phyloP scores from a whole-genome alignment of 2,797 vertebrate genomes.

The Xenopus petersii region DNA sequence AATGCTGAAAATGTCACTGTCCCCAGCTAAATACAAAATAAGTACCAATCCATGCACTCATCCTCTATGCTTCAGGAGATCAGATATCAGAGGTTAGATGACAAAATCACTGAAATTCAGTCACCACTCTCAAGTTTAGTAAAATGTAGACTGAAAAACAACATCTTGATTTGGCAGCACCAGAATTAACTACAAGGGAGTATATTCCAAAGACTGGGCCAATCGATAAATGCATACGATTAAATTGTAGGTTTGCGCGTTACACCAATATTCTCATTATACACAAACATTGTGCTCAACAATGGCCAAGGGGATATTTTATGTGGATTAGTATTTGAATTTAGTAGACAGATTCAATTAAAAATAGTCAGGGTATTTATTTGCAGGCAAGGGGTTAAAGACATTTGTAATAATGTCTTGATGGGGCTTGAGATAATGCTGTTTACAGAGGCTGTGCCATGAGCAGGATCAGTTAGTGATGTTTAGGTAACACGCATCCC shows the following conservation, averaged over 20 bases:
- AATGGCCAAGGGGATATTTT: no score
- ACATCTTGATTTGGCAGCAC: no score
- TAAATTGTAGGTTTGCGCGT: no score
- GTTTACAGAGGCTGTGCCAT: conserved; percentile 22
- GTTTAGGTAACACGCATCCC: conserved; percentile 41
- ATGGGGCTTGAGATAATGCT: conserved; percentile 36
- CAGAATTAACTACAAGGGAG: no score
- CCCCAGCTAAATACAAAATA: conserved; percentile 14
- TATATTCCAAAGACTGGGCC: no score
- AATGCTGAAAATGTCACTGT: conserved; percentile 34
- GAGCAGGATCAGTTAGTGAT: conserved; percentile 20
- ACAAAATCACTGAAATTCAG: conserved; percentile 31
- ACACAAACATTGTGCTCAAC: no score
- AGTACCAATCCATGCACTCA: conserved; percentile 22
- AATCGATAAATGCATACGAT: no score
- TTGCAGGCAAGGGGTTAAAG: conserved; percentile 16
- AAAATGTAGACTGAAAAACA: no score
- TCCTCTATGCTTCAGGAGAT: conserved; percentile 25
- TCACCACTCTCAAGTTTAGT: background rate
- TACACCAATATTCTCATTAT: no score
- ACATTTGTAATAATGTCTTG: conserved; percentile 22
- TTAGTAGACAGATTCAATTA: no score
- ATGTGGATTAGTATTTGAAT: no score
- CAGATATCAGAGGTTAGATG: conserved; percentile 35
- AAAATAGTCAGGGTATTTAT: background rate